phyloP scores from a whole-genome alignment of 2,797 vertebrate genomes.

The Lepidocolaptes lacrymiger region DNA sequence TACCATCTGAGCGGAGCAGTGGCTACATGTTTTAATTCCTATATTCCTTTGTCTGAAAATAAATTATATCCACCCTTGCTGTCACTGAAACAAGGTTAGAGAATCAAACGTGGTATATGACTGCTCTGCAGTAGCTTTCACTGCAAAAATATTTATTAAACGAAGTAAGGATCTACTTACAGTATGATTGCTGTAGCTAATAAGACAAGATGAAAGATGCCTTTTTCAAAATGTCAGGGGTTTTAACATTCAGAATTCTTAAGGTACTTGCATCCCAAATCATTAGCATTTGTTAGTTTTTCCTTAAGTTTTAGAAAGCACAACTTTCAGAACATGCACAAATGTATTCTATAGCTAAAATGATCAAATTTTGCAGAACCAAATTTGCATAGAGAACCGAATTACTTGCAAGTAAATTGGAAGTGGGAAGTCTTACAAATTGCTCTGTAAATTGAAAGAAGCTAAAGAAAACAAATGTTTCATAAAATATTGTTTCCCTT shows the following conservation, averaged over 20 bases:
- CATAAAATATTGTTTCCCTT: not conserved
- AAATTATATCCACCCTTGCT: not conserved
- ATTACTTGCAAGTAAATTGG: not conserved
- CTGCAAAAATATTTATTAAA: not conserved
- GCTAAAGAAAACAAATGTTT: not conserved
- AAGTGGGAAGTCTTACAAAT: not conserved
- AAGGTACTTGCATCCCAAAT: not conserved
- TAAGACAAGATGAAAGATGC: not conserved
- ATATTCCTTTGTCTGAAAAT: not conserved
- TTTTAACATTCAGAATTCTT: not conserved
- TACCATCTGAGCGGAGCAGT: not conserved
- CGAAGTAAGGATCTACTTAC: not conserved
- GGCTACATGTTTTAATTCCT: not conserved
- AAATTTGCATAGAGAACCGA: not conserved
- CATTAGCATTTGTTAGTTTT: not conserved
- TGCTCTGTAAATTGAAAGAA: not conserved
- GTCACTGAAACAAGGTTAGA: not conserved
- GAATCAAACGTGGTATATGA: not conserved
- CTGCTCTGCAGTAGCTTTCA: not conserved
- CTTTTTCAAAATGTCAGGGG: not conserved
- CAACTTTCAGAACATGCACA: not conserved
- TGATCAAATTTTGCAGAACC: not conserved
- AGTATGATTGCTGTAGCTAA: not conserved
- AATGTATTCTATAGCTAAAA: not conserved
- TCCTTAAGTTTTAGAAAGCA: not conserved